phyloP scores from a whole-genome alignment of 2,113 vertebrate genomes.

The Nestor notabilis region DNA sequence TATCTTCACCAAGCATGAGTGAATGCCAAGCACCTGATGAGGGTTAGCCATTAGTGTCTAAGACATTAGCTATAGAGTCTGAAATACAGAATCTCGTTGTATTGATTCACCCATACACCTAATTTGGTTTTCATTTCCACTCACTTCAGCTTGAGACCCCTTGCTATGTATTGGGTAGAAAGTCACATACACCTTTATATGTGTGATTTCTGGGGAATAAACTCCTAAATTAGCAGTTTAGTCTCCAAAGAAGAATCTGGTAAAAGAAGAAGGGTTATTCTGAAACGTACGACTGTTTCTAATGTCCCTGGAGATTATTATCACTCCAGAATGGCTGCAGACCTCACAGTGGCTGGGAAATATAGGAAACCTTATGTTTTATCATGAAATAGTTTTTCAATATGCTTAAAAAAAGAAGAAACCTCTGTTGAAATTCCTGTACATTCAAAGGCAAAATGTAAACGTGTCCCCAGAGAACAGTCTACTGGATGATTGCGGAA shows the following conservation, averaged over 20 bases:
- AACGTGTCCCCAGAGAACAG: constrained; percentile 10
- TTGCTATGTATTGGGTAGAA: neutral
- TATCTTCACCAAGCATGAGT: neutral
- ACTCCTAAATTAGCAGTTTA: neutral
- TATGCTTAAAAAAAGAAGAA: neutral
- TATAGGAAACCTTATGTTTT: neutral
- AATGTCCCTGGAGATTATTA: neutral
- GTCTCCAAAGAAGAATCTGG: neutral
- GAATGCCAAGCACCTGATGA: neutral
- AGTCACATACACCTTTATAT: neutral
- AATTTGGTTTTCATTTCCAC: neutral
- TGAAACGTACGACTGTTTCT: neutral
- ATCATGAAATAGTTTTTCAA: neutral
- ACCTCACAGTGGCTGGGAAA: neutral
- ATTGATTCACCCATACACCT: neutral
- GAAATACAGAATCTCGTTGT: neutral
- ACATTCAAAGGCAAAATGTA: constrained; percentile 9
- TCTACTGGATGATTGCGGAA: neutral
- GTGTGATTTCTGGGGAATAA: neutral
- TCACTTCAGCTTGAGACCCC: neutral
- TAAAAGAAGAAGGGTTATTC: neutral
- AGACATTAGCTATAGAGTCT: neutral
- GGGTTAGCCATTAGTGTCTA: neutral
- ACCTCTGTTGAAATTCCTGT: neutral
- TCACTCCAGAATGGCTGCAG: neutral